Conservation (phyloP, 2,113 vertebrate species). For the Entelurus aequoreus region DNA sequence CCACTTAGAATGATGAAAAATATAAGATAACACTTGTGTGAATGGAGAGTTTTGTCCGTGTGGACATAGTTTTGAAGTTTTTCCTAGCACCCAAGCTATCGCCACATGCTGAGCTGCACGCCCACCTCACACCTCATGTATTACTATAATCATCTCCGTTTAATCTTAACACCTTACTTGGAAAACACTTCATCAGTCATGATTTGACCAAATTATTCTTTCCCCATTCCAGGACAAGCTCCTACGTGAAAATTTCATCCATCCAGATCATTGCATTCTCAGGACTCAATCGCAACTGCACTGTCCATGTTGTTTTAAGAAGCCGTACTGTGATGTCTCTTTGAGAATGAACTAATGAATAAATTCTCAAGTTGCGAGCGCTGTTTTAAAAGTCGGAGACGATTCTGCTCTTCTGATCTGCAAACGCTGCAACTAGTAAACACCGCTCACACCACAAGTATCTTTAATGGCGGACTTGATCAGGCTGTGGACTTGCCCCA, state of each 20-base stretch:
- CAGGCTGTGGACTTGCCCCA: conserved; percentile 59
- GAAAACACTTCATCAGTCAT: conserved; percentile 21
- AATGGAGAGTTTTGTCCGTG: too few relatives aligned
- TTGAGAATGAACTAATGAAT: too few relatives aligned
- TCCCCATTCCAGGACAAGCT: conserved; percentile 1
- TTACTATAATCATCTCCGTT: conserved; percentile 14
- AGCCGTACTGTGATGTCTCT: too few relatives aligned
- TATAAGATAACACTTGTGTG: too few relatives aligned
- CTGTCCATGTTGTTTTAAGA: too few relatives aligned
- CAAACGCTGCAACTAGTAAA: conserved; percentile 51
- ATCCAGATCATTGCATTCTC: too few relatives aligned
- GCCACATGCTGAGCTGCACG: conserved; percentile 11
- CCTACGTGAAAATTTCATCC: background rate
- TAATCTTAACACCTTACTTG: conserved; percentile 26
- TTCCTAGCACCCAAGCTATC: conserved; percentile 9
- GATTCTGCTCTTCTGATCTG: conserved; percentile 31
- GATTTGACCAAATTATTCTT: conserved; percentile 3
- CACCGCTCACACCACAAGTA: conserved; percentile 59
- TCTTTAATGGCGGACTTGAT: conserved; percentile 66
- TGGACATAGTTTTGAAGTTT: conserved; percentile 8
- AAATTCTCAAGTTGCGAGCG: conserved; percentile 4
- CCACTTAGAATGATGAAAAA: too few relatives aligned
- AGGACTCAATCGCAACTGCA: too few relatives aligned
- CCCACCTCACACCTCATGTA: conserved; percentile 31
- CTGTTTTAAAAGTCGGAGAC: conserved; percentile 33